These are phyloP conservation scores for Apostichopus leukothele DNA, from an alignment of 53 echinoderm and acorn worm species.

Conservation along the genomic window DNA sequence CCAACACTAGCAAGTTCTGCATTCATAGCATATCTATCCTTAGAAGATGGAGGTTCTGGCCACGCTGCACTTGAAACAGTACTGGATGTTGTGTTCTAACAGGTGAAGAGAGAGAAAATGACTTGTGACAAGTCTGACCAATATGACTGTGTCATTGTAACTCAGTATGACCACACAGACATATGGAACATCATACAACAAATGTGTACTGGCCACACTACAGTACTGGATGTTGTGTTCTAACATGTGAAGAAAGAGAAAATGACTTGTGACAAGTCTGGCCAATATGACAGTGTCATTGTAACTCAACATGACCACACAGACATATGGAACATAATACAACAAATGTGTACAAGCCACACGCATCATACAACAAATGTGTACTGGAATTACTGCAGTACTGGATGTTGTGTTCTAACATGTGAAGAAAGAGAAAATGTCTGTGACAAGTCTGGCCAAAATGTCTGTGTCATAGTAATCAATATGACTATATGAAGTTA, in stretches of 20 bases:
- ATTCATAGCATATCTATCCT: slow-evolving; percentile 25
- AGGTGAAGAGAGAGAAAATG: no score
- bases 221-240: slow-evolving; percentile 64
- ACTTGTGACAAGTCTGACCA: neutral
- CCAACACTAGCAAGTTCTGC: slow-evolving; percentile 61
- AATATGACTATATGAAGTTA: neutral
- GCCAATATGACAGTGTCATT: neutral
- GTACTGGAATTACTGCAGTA: slow-evolving; percentile 16
- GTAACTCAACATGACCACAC: neutral
- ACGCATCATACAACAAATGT: no score
- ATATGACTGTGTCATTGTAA: neutral
- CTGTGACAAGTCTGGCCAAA: neutral
- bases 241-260: neutral
- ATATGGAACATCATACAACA: no score
- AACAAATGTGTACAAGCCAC: no score
- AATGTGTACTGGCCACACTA: no score
- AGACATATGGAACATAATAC: no score
- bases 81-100: slow-evolving; percentile 60
- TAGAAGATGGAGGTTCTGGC: slow-evolving; percentile 61
- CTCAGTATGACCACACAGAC: neutral
- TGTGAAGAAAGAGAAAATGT: no score
- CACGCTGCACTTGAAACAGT: slow-evolving; percentile 75
- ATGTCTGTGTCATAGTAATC: neutral
- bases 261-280: neutral
- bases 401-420: slow-evolving; percentile 59